Conservation (phyloP, 2,113 vertebrate genomes). For the Gymnogyps californianus region DNA sequence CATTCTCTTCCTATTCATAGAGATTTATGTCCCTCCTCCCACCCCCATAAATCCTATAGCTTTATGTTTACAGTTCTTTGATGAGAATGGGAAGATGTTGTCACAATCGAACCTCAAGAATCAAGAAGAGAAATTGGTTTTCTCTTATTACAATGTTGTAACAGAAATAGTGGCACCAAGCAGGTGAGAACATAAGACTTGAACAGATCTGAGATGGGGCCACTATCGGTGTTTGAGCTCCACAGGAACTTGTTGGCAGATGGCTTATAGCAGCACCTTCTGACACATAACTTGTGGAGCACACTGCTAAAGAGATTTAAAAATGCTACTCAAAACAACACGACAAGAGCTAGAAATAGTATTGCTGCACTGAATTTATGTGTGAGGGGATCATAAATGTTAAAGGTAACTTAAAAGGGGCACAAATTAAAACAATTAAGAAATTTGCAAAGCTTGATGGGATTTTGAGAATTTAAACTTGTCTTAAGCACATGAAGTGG, state of each 20-base stretch:
- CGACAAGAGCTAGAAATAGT: background rate
- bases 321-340: background rate
- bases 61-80: background rate
- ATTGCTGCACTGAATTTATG: background rate
- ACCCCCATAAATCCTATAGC: background rate
- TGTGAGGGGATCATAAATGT: background rate
- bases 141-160: background rate
- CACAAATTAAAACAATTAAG: background rate
- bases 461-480: background rate
- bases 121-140: background rate
- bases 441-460: background rate
- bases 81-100: background rate
- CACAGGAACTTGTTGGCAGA: background rate
- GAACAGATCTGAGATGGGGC: background rate
- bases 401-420: background rate
- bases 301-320: background rate
- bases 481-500: background rate
- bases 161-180: background rate
- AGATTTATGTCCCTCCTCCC: background rate
- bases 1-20: background rate
- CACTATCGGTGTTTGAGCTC: background rate
- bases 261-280: background rate
- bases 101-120: background rate
- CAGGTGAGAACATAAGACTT: background rate
- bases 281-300: background rate